Base-by-base conservation (phyloP, 1,140 invertebrate species). In the Tachypleus tridentatus region DNA sequence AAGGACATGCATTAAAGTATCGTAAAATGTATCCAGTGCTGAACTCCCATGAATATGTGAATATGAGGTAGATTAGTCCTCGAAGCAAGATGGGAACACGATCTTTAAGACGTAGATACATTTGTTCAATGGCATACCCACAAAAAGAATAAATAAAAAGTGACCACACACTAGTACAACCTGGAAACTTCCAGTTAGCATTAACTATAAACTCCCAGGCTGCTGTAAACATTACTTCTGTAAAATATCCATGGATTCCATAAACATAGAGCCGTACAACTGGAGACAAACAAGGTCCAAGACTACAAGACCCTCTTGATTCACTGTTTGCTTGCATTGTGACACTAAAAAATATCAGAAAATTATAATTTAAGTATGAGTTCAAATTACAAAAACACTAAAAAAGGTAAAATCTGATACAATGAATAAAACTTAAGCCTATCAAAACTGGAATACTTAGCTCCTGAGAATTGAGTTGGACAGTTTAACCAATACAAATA, bases 151-250 rank as follows among this genome's bases (percentile, higher is more conserved):
- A 82, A 50, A 82, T 81, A 47, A 76, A 73, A 48, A 82, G 73
- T 6, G 77, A 76, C 79, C 80, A 82, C 3, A 81, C 73, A 68
- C 78, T 80, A 4, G 80, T 79, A 60, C 73, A 74, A 10, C 74
- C 74, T 29, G 76, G 74, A 51, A 82, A 75, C 66, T 78, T 80
- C 76, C 76, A 79, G 67, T 82, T 80, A 29, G 71, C 62, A 66
- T 77, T 77, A 8, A 79, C 74, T 1, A 80, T 75, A 70, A 80
- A 81, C 61, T 82, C 80, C 79, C 79, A 82, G 7, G 74, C 65
- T 10, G 80, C 79, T 6, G 81, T 82, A 69, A 81, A 82, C 69
- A 79, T 78, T 4, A 82, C 76, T 73, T 82, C 80, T 56, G 76
- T 76, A 11, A 79, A 76, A 72, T 78, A 81, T 50, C 80, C 81